Base-by-base conservation (phyloP, 2,797 vertebrate species). In the Dermochelys coriacea region DNA sequence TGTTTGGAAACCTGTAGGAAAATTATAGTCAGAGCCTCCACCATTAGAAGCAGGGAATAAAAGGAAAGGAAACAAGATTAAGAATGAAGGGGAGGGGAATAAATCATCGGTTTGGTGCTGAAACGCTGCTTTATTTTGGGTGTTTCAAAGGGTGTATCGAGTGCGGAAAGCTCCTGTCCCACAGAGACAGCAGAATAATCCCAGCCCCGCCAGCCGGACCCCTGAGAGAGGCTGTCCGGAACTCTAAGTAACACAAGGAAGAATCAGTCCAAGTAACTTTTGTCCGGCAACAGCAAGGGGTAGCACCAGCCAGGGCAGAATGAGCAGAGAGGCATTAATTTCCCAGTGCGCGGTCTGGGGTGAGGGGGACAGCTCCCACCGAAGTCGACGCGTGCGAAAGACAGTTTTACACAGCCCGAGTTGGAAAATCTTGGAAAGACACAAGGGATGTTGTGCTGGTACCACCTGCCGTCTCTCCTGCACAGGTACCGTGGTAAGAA, bases 291-390 rank as follows among this genome's bases (percentile, higher is more conserved):
- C 51, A 55, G 10, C 82, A 4, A 31, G 54, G 50, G 5, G 0
- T 19, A 41, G 21, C 68, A 23, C 71, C 71, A 45, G 25, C 25
- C 4, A 25, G 25, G 25, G 27, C 11, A 25, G 75, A 55, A 31
- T 47, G 52, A 45, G 37, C 49, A 54, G 8, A 16, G 54, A 0
- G 2, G 19, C 14, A 5, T 0, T 37, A 1, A 21, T 21, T 1
- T 45, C 14, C 23, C 2, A 2, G 0, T 5, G 41, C 41, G 41
- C 41, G 41, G 41, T 41, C 41, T 41, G 41, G 5, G 41, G 41
- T 41, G 41, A 41, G 41, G 41, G 41, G 41, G 45, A 49, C 41
- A 47, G 74, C 14, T 77, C 27, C 45, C 41, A 16, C 64, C 23
- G 8, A 29, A 47, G 45, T 49, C 4, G 10, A 23, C 10, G 4